phyloP scores from a whole-genome alignment of 2,888 invertebrate genomes.

The Rhamnusium bicolor region DNA sequence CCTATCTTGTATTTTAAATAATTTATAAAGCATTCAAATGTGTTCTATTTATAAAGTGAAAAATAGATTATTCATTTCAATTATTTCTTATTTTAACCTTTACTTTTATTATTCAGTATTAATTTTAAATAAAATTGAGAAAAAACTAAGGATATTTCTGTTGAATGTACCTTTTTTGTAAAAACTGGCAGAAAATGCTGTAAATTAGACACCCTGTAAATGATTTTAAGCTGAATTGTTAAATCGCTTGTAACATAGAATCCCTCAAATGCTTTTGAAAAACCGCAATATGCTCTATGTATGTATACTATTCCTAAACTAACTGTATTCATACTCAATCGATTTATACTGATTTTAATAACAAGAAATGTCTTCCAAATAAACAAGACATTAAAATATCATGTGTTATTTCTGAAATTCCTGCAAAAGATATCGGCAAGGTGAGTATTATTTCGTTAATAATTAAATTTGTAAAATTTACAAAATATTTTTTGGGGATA shows the following conservation, averaged over 20 bases:
- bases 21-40: constrained; percentile 50
- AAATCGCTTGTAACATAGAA: constrained; percentile 64
- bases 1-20: constrained; percentile 47
- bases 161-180: neutral
- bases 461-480: too few relatives aligned
- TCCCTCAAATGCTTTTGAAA: constrained; percentile 41
- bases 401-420: constrained; percentile 40
- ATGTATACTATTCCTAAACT: constrained; percentile 51
- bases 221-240: constrained; percentile 8
- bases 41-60: constrained; percentile 51
- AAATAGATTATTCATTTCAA: constrained; percentile 42
- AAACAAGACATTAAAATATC: constrained; percentile 68
- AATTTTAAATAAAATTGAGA: constrained; percentile 45
- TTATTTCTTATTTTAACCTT: constrained; percentile 35
- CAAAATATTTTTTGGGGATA: too few relatives aligned
- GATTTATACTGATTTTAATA: constrained; percentile 71
- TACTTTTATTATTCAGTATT: constrained; percentile 39
- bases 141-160: constrained; percentile 15
- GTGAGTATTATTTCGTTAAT: neutral
- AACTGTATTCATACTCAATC: constrained; percentile 70
- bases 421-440: neutral
- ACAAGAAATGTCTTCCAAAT: constrained; percentile 71
- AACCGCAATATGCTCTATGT: constrained; percentile 52
- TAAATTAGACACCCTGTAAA: constrained; percentile 13
- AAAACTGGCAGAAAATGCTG: constrained; percentile 7